phyloP scores from a whole-genome alignment of 2,797 vertebrate genomes.

The Tokudaia tokunoshimensis region DNA sequence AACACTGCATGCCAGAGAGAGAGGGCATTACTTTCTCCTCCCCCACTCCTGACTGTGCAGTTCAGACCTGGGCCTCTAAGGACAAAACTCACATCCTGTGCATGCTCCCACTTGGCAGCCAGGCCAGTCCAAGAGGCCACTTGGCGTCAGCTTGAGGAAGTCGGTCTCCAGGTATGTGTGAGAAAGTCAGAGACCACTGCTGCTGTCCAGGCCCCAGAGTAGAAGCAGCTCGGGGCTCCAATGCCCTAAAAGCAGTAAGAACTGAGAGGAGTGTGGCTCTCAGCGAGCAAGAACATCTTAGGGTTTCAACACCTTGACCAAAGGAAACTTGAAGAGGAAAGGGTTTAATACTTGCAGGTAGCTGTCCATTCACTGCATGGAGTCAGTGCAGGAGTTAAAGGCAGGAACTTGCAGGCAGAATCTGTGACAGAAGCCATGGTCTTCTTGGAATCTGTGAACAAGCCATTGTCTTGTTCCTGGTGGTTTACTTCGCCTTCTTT shows the following conservation, averaged over 20 bases:
- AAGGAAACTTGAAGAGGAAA: background rate
- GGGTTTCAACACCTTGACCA: background rate
- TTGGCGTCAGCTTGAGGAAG: background rate
- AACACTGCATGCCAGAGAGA: background rate
- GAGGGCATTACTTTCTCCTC: background rate
- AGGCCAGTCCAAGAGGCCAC: background rate
- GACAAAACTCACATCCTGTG: constrained; percentile 52
- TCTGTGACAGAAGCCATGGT: background rate
- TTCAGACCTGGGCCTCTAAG: constrained; percentile 5
- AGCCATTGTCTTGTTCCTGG: background rate
- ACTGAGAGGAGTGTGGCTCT: background rate
- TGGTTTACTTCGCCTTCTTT: background rate
- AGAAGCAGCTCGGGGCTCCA: background rate
- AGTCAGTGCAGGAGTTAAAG: background rate
- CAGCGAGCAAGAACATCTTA: background rate
- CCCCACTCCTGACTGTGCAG: background rate
- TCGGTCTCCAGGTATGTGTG: constrained; percentile 35
- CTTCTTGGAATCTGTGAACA: too few species aligned
- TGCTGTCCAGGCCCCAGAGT: background rate
- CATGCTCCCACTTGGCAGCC: constrained; percentile 14
- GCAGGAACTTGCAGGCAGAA: background rate
- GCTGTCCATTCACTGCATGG: background rate
- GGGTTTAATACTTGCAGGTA: too few species aligned
- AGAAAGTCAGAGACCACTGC: background rate
- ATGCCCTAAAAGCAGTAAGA: background rate